Evolutionary conservation across 2,113 vertebrate species (phyloP).

Genomic region (Triplophysa rosa): DNA sequence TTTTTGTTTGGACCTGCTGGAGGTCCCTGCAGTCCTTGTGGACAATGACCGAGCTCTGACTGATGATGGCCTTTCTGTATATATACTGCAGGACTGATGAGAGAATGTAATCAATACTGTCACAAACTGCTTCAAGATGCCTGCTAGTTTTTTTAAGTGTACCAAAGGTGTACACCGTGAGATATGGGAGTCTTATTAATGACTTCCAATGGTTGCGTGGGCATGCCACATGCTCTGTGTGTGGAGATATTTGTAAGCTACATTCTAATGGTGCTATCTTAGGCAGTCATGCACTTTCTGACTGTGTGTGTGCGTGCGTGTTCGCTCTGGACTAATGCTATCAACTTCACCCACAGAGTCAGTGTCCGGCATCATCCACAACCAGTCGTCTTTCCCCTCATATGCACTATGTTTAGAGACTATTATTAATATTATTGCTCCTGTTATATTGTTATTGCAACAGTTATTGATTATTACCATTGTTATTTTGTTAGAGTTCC

Average conservation of each 20-base stretch:
- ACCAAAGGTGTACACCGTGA: constrained; percentile 48
- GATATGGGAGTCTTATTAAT: constrained; percentile 60
- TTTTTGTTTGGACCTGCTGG: constrained; percentile 12
- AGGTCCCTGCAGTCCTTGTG: background rate
- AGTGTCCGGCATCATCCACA: constrained; percentile 64
- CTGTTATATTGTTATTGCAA: constrained; percentile 68
- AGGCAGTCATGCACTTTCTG: constrained; percentile 74
- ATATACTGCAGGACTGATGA: constrained; percentile 39
- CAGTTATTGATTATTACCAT: constrained; percentile 73
- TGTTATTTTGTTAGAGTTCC: constrained; percentile 81
- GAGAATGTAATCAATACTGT: constrained; percentile 44
- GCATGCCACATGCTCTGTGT: constrained; percentile 12
- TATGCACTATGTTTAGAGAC: constrained; percentile 82
- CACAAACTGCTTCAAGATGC: constrained; percentile 40
- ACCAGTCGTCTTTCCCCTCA: constrained; percentile 71
- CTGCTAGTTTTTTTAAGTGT: constrained; percentile 29
- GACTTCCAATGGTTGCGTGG: constrained; percentile 66
- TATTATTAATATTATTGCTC: constrained; percentile 70
- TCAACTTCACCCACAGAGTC: constrained; percentile 44
- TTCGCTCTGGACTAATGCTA: constrained; percentile 28
- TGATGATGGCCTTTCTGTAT: constrained; percentile 32
- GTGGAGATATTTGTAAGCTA: constrained; percentile 59
- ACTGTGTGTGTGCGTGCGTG: constrained; percentile 37
- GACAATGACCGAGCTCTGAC: background rate
- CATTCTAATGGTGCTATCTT: constrained; percentile 77